Base-by-base conservation (phyloP, 2,888 invertebrate genomes). In the Patella caerulea region DNA sequence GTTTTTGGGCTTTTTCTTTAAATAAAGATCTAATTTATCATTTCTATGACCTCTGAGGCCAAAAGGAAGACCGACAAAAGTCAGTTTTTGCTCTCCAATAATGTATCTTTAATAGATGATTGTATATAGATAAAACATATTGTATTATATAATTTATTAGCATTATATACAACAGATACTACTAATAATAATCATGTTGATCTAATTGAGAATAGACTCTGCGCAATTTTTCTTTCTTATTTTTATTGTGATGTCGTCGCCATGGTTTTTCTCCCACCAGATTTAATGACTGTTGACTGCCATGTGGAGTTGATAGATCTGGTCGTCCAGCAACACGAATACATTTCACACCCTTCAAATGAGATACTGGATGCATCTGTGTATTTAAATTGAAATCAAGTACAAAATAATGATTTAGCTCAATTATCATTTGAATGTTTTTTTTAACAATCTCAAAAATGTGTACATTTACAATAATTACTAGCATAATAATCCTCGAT, bases 211-310 rank as follows among this genome's bases (percentile, higher is more conserved):
- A 93, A 92, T 96, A 97, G 56, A 96, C 94, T 89, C 96, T 93
- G 87, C 98, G 93, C n/a, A 97, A 92, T 91, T 99, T 99, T 91
- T 98, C 97, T 79, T 95, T 95, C 90, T 97, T 98, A 85, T 96
- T 96, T 89, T 95, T 95, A 90, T 98, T 98, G 55, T 94, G 94
- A 90, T 97, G 96, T 91, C 95, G 96, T 91, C 96, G 96, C 90
- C 95, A 94, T 81, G 94, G 94, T 90, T 97, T 97, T 78, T 74
- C 72, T 71, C 52, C 53, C 7, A 54, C 71, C 54, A 3, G 54
- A 55, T 53, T 14, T 88, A 96, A 95, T 45, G 83, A 79, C n/a
- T 78, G 72, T 72, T 78, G 79, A 65, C 82, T 82, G 72, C 82
- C 79, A 71, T 69, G 45, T 7, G 73, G 73, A 45, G 74, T 79